phyloP scores from a whole-genome alignment of 2,888 invertebrate species.

The Drosophila bunnanda region DNA sequence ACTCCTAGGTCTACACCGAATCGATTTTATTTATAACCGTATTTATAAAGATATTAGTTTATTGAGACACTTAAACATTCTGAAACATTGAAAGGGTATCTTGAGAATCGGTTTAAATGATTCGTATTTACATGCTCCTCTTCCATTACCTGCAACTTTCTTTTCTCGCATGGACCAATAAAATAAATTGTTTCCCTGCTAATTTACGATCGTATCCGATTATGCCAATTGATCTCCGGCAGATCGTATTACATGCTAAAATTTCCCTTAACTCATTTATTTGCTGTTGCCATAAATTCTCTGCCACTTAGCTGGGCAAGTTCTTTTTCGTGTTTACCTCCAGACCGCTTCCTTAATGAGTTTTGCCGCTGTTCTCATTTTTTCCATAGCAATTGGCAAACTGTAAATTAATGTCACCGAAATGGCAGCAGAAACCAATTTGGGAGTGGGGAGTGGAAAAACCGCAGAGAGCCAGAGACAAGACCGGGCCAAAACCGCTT shows the following conservation, averaged over 20 bases:
- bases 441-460: constrained; percentile 54
- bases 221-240: constrained; percentile 15
- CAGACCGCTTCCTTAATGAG: constrained; percentile 42
- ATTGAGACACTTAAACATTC: no score
- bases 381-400: constrained; percentile 59
- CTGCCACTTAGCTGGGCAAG: constrained; percentile 10
- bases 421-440: constrained; percentile 66
- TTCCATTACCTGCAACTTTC: constrained; percentile 53
- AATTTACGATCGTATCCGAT: constrained; percentile 28
- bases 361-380: constrained; percentile 56
- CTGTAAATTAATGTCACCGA: constrained; percentile 72
- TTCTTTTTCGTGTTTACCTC: constrained; percentile 28
- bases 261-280: constrained; percentile 16
- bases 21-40: no score
- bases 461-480: constrained; percentile 35
- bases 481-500: constrained; percentile 42
- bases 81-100: background rate
- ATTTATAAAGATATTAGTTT: background rate
- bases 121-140: background rate
- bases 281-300: constrained; percentile 27
- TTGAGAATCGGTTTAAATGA: background rate
- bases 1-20: background rate
- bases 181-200: constrained; percentile 20
- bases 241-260: constrained; percentile 13
- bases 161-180: constrained; percentile 54